Conservation (phyloP, 2,797 vertebrate species). For the Dicrostonyx torquatus region DNA sequence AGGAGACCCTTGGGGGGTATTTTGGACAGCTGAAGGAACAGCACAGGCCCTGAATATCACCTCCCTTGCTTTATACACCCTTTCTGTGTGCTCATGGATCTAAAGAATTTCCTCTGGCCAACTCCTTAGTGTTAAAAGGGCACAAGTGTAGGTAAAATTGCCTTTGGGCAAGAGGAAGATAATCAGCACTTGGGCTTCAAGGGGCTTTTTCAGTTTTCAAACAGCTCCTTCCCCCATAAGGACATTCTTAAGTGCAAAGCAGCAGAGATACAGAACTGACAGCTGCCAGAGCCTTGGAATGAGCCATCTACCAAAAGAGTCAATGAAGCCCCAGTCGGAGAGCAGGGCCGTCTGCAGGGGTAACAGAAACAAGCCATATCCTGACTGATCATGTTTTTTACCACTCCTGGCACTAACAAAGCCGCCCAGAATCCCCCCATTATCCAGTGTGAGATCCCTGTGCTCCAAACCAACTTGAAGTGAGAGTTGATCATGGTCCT, state of each 20-base stretch:
- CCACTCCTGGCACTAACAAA: background rate
- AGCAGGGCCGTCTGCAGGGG: background rate
- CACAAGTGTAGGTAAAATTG: background rate
- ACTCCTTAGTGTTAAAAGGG: background rate
- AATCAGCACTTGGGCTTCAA: constrained; percentile 1
- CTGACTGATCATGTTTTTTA: background rate
- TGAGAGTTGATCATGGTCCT: background rate
- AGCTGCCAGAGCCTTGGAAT: background rate
- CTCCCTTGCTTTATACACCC: background rate
- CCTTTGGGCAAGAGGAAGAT: constrained; percentile 38
- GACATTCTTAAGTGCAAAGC: background rate
- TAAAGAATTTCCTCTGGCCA: constrained; percentile 40
- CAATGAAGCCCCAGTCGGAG: background rate
- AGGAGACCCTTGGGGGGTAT: background rate
- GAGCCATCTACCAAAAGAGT: background rate
- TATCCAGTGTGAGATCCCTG: background rate
- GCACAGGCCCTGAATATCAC: background rate
- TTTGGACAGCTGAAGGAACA: background rate
- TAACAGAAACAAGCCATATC: background rate
- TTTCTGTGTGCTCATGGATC: background rate
- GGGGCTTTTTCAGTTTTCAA: constrained; percentile 3
- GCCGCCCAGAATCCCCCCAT: background rate
- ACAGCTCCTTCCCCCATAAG: background rate
- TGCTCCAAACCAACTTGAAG: background rate
- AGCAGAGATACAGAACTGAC: background rate